Conservation (phyloP, 1,140 invertebrate genomes). For the Latrodectus geometricus region DNA sequence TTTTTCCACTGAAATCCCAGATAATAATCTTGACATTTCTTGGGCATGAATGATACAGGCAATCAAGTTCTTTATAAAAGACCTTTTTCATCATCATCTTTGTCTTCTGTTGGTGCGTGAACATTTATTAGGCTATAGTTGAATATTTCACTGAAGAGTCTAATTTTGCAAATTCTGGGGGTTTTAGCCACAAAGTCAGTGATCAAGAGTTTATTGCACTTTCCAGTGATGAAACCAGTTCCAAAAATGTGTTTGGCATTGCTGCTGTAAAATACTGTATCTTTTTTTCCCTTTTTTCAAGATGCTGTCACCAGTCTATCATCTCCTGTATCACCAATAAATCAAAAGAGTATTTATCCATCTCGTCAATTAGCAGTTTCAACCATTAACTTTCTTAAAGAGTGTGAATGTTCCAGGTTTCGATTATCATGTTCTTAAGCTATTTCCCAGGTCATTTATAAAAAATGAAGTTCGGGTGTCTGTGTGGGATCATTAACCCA, state of each 20-base stretch:
- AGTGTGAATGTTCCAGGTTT: background rate
- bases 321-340: background rate
- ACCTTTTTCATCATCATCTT: conserved; percentile 7
- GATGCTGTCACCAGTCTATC: background rate
- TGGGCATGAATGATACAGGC: too few species aligned
- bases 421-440: background rate
- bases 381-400: background rate
- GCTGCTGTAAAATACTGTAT: background rate
- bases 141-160: too few species aligned
- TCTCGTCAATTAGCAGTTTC: background rate
- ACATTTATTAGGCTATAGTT: conserved; percentile 8
- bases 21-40: too few species aligned
- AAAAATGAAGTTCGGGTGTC: background rate
- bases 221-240: background rate
- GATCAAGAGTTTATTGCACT: background rate
- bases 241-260: background rate
- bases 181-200: background rate
- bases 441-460: background rate
- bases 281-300: background rate
- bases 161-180: background rate
- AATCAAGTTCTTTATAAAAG: background rate
- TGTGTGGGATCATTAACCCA: background rate
- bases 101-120: background rate
- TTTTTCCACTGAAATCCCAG: too few species aligned
- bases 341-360: background rate